These are phyloP conservation scores for Herminia tarsipennalis DNA, from an alignment of 2,888 invertebrate species.

Conservation along the genomic window DNA sequence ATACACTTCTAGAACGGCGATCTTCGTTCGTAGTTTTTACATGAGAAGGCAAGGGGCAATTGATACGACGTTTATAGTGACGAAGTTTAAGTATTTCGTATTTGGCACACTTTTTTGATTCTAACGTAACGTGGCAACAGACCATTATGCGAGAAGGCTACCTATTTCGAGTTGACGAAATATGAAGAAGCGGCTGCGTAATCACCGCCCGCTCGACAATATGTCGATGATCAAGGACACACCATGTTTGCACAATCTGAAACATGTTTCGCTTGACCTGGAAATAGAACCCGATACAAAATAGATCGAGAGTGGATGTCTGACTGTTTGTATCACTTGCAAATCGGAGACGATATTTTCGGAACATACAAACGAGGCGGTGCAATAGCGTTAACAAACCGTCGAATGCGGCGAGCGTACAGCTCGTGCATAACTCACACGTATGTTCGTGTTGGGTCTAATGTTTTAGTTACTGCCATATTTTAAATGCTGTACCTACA, in stretches of 20 bases:
- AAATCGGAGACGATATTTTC: background rate
- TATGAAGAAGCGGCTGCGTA: constrained; percentile 30
- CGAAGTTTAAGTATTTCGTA: constrained; percentile 13
- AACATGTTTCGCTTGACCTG: constrained; percentile 44
- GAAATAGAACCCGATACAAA: constrained; percentile 27
- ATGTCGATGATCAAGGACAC: constrained; percentile 33
- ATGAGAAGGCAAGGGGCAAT: no score
- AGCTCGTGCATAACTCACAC: constrained; percentile 7
- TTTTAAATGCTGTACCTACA: constrained; percentile 59
- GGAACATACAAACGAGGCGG: background rate
- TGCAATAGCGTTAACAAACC: constrained; percentile 12
- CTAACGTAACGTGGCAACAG: constrained; percentile 15
- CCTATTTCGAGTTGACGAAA: constrained; percentile 28
- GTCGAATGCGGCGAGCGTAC: background rate
- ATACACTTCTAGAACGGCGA: no score
- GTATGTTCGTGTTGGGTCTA: constrained; percentile 35
- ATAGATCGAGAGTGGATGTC: constrained; percentile 13
- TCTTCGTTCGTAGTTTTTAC: no score
- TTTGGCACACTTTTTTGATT: constrained; percentile 20
- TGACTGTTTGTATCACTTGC: constrained; percentile 5
- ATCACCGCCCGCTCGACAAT: constrained; percentile 17
- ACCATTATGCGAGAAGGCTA: constrained; percentile 12
- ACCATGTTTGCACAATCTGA: constrained; percentile 39
- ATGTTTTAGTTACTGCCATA: constrained; percentile 56
- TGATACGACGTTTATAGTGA: constrained; percentile 14